Evolutionary conservation across 2,797 vertebrate species (phyloP).

Genomic region (Pyrocephalus nanus): DNA sequence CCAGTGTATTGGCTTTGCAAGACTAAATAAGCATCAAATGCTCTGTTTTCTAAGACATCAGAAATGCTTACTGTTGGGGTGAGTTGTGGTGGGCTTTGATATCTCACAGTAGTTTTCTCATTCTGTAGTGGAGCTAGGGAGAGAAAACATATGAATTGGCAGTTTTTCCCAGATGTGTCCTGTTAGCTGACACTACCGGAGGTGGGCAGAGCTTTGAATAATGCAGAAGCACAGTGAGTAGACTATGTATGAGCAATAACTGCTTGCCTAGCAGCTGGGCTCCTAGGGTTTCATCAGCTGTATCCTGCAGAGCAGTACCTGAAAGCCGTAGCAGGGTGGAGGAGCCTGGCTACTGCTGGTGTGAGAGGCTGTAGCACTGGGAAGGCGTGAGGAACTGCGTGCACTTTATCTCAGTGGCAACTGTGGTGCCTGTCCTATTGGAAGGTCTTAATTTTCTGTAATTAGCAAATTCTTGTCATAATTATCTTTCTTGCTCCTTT

Average conservation of each 20-base stretch:
- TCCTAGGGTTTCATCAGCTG: background rate
- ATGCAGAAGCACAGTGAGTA: background rate
- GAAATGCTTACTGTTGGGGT: background rate
- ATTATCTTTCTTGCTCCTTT: slow-evolving; percentile 30
- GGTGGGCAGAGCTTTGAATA: slow-evolving; percentile 5
- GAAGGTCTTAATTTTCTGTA: background rate
- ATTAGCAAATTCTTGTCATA: background rate
- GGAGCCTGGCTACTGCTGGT: background rate
- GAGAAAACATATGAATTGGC: background rate
- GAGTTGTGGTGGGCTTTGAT: background rate
- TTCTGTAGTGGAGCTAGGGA: background rate
- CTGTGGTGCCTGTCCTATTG: background rate
- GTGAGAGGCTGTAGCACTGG: background rate
- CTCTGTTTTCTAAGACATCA: background rate
- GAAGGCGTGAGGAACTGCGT: background rate
- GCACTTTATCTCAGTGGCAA: background rate
- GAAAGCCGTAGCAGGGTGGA: background rate
- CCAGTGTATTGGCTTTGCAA: background rate
- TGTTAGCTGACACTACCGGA: background rate
- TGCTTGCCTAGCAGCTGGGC: background rate
- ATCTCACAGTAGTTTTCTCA: background rate
- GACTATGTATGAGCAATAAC: background rate
- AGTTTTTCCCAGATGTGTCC: background rate
- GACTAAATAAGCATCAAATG: background rate
- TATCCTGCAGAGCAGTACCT: background rate